Base-by-base conservation (phyloP, 2,113 vertebrate genomes). In the Maccullochella peelii region DNA sequence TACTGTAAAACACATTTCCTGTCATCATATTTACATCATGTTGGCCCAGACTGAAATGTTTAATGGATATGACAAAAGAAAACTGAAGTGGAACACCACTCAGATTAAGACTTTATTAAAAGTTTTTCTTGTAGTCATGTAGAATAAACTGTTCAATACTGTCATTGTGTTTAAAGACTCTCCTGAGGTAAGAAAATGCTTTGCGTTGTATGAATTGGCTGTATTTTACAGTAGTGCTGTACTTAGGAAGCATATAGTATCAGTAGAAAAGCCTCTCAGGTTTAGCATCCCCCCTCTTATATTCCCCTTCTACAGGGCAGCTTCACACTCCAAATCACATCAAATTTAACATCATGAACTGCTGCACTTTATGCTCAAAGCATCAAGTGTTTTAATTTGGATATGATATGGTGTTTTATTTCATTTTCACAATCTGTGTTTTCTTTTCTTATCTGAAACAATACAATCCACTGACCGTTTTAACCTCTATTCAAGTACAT, bases 31-130 rank as follows among this genome's bases (percentile, higher is more conserved):
- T 40, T 21, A 36, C 66, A 54, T 30, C 6, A 55, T 14, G 50
- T 54, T 65, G 9, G 20, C 47, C 25, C 69, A 62, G 40, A 63
- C n/a, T 70, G 44, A 14, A 36, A 18, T 6, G 21, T 69, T 55
- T 47, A 74, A 74, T 70, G 47, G 25, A 61, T 47, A 55, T 61
- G 79, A 68, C 71, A 9, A 20, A 47, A 14, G 49, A 15, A 73
- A 77, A 76, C 27, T 52, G 21, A 70, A 57, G 62, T 54, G 20
- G 75, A 82, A 25, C 30, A 20, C 20, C 30, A 50, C 54, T 40
- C 33, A 27, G 40, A 75, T 75, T 23, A 27, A 59, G 50, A 25
- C 40, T 67, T 80, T 36, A 20, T 38, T 20, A 25, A 21, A 49
- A 9, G 0, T 11, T 49, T 63, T 40, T 16, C 15, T 36, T 76